These are phyloP conservation scores for Chesias legatella DNA, from an alignment of 2,888 invertebrate genomes.

Conservation along the genomic window DNA sequence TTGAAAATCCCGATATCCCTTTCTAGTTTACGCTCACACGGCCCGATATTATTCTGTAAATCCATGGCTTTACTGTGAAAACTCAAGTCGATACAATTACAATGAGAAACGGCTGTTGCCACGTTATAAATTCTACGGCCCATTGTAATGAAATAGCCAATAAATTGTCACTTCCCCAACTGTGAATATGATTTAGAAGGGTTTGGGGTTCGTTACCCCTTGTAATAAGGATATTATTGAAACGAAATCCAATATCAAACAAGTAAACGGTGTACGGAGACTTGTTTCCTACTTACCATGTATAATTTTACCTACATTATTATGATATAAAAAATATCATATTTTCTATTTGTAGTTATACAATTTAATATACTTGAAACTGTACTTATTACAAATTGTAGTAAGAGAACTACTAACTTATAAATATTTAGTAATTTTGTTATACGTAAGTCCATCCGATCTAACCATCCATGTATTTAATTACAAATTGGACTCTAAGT, in stretches of 20 bases:
- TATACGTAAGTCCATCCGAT: no score
- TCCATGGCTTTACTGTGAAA: slow-evolving; percentile 47
- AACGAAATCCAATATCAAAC: slow-evolving; percentile 21
- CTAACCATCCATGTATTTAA: no score
- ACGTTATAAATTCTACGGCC: slow-evolving; percentile 69
- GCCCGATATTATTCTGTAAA: slow-evolving; percentile 28
- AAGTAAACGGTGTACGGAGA: slow-evolving; percentile 18
- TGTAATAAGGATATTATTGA: slow-evolving; percentile 30
- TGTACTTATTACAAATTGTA: no score
- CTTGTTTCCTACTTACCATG: background rate
- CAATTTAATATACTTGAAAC: no score
- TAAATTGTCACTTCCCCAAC: slow-evolving; percentile 65
- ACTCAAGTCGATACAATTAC: slow-evolving; percentile 48
- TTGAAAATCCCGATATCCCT: slow-evolving; percentile 12
- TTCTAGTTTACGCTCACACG: slow-evolving; percentile 29
- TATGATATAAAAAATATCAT: no score
- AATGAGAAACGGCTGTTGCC: slow-evolving; percentile 62
- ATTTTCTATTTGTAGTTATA: no score
- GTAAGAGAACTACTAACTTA: no score
- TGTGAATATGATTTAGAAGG: slow-evolving; percentile 34
- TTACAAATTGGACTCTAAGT: no score
- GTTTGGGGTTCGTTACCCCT: slow-evolving; percentile 47
- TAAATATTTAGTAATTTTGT: no score
- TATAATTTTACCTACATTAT: no score
- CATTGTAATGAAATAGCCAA: slow-evolving; percentile 69